Conservation (phyloP, 1,140 invertebrate genomes). For the Pseudomyrmex concolor region DNA sequence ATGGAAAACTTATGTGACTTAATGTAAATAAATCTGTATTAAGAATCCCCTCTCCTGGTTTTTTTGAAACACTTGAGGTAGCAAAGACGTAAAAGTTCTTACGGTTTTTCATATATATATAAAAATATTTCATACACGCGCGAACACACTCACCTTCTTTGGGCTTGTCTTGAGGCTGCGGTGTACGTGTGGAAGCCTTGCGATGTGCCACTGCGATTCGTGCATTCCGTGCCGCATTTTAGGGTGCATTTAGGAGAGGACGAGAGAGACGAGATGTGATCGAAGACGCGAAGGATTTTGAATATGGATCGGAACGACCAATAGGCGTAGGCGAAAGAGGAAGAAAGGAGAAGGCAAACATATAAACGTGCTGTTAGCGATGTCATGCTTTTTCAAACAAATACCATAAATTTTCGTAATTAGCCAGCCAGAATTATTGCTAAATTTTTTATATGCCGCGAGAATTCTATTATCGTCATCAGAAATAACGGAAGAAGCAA, state of each 20-base stretch:
- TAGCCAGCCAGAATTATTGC: slow-evolving; percentile 45
- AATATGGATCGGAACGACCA: slow-evolving; percentile 16
- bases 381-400: slow-evolving; percentile 79
- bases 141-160: slow-evolving; percentile 83
- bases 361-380: slow-evolving; percentile 83
- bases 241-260: slow-evolving; percentile 68
- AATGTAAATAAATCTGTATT: no score
- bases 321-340: not conserved
- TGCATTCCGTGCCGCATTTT: slow-evolving; percentile 83
- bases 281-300: not conserved
- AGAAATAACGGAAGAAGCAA: not conserved
- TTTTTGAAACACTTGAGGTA: no score
- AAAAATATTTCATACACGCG: slow-evolving; percentile 1
- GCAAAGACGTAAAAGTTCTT: no score
- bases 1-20: not conserved
- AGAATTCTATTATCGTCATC: slow-evolving; percentile 16
- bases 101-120: not conserved
- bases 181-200: slow-evolving; percentile 83
- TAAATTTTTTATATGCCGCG: slow-evolving; percentile 29
- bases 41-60: no score
- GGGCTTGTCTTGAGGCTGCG: slow-evolving; percentile 82
- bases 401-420: slow-evolving; percentile 62
- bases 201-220: slow-evolving; percentile 81
- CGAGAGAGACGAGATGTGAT: slow-evolving; percentile 7
- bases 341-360: slow-evolving; percentile 71